Conservation (phyloP, 1,140 invertebrate genomes). For the Oryctes rhinoceros region DNA sequence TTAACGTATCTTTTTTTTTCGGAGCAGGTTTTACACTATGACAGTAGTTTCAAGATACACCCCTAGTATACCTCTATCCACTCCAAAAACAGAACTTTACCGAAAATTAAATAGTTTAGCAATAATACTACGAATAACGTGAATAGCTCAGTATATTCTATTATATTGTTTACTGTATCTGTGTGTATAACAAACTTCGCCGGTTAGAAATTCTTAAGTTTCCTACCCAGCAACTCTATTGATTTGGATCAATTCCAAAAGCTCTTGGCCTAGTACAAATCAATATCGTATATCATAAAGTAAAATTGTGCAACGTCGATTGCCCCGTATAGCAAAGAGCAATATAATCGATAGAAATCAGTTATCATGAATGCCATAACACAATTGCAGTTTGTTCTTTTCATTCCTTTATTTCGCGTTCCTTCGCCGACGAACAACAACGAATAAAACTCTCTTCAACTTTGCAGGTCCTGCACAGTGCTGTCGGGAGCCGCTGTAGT, state of each 20-base stretch:
- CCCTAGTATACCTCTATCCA: too few species aligned
- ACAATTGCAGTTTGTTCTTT: background rate
- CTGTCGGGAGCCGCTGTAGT: conserved; percentile 67
- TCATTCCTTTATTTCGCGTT: conserved; percentile 14
- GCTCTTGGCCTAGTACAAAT: background rate
- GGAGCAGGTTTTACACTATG: too few species aligned
- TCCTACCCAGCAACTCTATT: background rate
- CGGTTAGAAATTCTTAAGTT: background rate
- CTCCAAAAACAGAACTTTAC: too few species aligned
- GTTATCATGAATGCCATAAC: background rate
- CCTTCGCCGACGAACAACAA: conserved; percentile 18
- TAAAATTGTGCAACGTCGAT: background rate
- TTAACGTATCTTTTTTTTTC: too few species aligned
- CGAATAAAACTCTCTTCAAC: conserved; percentile 28
- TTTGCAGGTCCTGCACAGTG: conserved; percentile 69
- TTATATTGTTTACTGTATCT: too few species aligned
- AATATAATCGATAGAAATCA: conserved; percentile 6
- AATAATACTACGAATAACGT: too few species aligned
- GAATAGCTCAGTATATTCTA: too few species aligned
- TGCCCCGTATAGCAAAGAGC: background rate
- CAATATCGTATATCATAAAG: conserved; percentile 2
- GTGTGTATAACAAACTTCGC: too few species aligned
- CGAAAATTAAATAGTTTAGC: too few species aligned
- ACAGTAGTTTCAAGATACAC: too few species aligned
- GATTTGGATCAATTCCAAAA: background rate